Evolutionary conservation across 35 echinoderm and acorn worm species (phyloP).

Genomic region (Diadema setosum): DNA sequence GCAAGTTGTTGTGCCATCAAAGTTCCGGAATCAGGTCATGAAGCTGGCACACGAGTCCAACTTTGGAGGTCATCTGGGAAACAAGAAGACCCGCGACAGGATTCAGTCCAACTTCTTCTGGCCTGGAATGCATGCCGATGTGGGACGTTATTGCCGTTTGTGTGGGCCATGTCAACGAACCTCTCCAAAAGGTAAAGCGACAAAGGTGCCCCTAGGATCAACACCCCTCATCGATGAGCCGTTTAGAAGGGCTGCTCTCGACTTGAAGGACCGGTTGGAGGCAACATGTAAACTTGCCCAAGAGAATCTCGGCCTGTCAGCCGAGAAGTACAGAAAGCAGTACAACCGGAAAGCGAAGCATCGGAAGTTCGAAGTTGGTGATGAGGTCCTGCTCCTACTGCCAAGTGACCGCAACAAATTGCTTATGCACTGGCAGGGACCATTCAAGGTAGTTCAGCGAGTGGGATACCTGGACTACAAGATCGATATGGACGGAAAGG

Average conservation of each 20-base stretch:
- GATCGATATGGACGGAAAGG: neutral
- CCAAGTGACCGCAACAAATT: conserved; percentile 34
- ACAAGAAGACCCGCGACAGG: no score
- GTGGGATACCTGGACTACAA: neutral
- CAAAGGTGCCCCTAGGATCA: neutral
- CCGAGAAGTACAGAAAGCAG: neutral
- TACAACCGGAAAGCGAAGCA: conserved; percentile 15
- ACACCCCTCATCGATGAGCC: neutral
- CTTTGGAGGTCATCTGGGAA: no score
- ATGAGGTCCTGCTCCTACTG: conserved; percentile 32
- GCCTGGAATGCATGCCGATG: no score
- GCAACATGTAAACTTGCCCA: conserved; percentile 6
- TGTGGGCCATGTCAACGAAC: no score
- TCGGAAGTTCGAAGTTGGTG: conserved; percentile 33
- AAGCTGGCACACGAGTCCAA: no score
- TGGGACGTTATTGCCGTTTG: no score
- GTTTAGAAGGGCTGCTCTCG: neutral
- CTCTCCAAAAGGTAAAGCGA: no score
- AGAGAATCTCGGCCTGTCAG: neutral
- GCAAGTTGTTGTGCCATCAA: no score
- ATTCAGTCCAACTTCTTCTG: no score
- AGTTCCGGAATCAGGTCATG: no score
- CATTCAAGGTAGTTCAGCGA: conserved; percentile 16
- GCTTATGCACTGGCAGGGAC: conserved; percentile 46
- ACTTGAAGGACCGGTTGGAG: neutral